Conservation (phyloP, 2,888 invertebrate species). For the Lasius platythorax region DNA sequence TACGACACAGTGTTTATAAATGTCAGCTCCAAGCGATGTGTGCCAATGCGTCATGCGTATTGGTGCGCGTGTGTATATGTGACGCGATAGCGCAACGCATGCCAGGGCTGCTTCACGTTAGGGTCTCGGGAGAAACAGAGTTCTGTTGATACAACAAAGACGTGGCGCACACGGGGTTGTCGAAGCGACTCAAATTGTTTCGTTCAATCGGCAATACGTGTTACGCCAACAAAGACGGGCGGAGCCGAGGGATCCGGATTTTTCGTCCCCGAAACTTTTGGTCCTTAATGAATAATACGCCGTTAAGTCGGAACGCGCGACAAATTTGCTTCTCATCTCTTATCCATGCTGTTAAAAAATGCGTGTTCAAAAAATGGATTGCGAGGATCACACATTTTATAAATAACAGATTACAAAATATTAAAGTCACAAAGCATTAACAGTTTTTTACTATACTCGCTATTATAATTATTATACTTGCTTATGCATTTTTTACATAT, state of each 20-base stretch:
- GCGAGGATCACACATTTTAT: background rate
- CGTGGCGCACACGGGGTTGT: slow-evolving; percentile 29
- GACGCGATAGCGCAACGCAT: slow-evolving; percentile 34
- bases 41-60: slow-evolving; percentile 58
- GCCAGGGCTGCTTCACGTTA: slow-evolving; percentile 37
- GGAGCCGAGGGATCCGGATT: slow-evolving; percentile 13
- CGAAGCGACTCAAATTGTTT: slow-evolving; percentile 67
- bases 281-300: slow-evolving; percentile 28
- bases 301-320: background rate
- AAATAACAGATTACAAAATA: background rate
- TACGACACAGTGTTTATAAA: slow-evolving; percentile 72
- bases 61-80: background rate
- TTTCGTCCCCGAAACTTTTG: slow-evolving; percentile 23
- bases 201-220: slow-evolving; percentile 66
- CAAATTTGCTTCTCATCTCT: slow-evolving; percentile 1
- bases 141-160: slow-evolving; percentile 67
- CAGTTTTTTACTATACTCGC: no score
- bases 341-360: background rate
- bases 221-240: slow-evolving; percentile 32
- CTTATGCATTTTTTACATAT: background rate
- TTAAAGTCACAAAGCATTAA: no score
- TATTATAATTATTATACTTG: background rate
- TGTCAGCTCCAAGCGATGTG: slow-evolving; percentile 70
- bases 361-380: background rate
- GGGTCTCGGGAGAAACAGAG: slow-evolving; percentile 32